Conservation (phyloP, 2,797 vertebrate genomes). For the Vireo griseus region DNA sequence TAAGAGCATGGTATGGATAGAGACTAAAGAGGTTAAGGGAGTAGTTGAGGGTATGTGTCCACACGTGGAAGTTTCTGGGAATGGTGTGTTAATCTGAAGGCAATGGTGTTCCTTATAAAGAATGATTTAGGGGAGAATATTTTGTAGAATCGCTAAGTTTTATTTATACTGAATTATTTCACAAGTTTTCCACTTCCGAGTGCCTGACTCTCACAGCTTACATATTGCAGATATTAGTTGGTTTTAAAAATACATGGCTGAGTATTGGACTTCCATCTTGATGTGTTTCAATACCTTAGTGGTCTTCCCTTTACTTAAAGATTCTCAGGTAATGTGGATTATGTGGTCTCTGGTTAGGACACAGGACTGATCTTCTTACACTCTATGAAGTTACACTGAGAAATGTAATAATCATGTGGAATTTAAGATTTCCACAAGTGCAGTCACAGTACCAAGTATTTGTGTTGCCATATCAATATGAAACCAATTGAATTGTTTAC, state of each 20-base stretch:
- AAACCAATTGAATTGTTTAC: neutral
- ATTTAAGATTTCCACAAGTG: neutral
- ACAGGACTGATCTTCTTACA: neutral
- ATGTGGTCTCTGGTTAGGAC: neutral
- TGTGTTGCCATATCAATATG: neutral
- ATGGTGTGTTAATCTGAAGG: neutral
- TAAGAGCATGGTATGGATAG: neutral
- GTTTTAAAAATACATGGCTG: neutral
- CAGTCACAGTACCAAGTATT: neutral
- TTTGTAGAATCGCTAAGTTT: neutral
- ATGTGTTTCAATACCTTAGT: neutral
- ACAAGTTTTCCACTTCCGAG: neutral
- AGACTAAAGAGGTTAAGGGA: neutral
- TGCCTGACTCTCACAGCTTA: neutral
- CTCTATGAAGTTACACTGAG: neutral
- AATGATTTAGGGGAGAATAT: neutral
- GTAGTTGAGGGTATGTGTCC: fast-evolving
- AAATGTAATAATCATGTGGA: neutral
- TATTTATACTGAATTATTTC: neutral
- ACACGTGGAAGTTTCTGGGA: neutral
- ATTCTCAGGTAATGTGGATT: neutral
- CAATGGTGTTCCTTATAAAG: neutral
- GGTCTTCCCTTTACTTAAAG: neutral
- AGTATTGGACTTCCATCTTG: neutral
- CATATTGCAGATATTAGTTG: neutral